Evolutionary conservation across 2,888 invertebrate genomes (phyloP), one percentile per base, ranked within the genome.

Genomic region (Nomada flava): DNA sequence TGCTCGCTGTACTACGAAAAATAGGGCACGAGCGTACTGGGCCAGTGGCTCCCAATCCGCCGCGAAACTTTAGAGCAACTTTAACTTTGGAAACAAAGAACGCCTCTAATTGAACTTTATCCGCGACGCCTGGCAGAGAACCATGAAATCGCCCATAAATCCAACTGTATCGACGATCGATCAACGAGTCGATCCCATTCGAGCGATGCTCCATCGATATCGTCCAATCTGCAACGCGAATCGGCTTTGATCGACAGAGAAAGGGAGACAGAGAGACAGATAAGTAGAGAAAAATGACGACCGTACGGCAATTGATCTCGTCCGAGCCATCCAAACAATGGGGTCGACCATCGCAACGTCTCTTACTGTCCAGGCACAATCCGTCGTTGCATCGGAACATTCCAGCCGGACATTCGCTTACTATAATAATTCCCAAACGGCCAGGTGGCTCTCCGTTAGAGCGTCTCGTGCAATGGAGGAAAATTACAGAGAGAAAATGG

Each of bases 291-390:
- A 74, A 71, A 65, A 29, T 83, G 78, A 13, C 79, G 80, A 84
- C 83, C 90, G 87, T 92, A 95, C 95, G 93, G 93, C 96, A 96
- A 84, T 94, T 92, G 52, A 89, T 88, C 94, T 96, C 96, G 89
- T 96, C 96, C 87, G 95, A 95, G 63, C 94, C 94, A 80, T 94
- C 94, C 10, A 91, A 90, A 88, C 96, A 96, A 89, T 96, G 95
- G 36, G 90, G 85, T 20, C 94, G 93, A n/a, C 94, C 94, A 92
- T 97, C 95, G 92, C 97, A 97, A 72, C 94, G 94, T 79, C 94
- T 94, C 60, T 91, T 91, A 20, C 91, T 91, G 84, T 94, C 94
- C 89, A 96, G 95, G 89, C 96, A 96, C 84, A 93, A 93, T 73
- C 95, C 95, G 87, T 95, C 94, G 84, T 93, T 87, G 91, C 96